phyloP scores from a whole-genome alignment of 2,888 invertebrate species.

The Halocaridina rubra region DNA sequence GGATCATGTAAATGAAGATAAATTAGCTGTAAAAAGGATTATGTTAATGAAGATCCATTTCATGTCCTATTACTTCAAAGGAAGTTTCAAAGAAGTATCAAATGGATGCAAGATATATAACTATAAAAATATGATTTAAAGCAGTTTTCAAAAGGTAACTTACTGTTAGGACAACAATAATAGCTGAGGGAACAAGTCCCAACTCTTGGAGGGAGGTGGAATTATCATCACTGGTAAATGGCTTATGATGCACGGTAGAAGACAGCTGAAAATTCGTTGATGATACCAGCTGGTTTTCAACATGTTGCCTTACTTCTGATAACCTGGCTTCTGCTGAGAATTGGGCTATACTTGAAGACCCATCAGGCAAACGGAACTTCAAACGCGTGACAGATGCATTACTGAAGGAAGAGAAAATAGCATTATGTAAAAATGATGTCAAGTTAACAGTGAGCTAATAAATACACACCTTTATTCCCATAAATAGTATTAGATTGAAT shows the following conservation, averaged over 20 bases:
- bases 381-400: conserved; percentile 71
- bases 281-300: conserved; percentile 70
- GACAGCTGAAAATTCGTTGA: conserved; percentile 43
- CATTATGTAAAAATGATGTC: too few species aligned
- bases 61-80: too few species aligned
- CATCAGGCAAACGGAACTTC: conserved; percentile 89
- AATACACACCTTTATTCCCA: too few species aligned
- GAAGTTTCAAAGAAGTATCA: too few species aligned
- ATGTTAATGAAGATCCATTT: too few species aligned
- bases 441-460: too few species aligned
- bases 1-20: too few species aligned
- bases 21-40: too few species aligned
- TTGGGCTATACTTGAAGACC: conserved; percentile 78
- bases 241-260: conserved; percentile 49
- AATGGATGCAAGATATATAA: too few species aligned
- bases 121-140: too few species aligned
- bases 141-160: not conserved
- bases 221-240: conserved; percentile 53
- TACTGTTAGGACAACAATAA: conserved; percentile 42
- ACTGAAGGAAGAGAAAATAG: not conserved
- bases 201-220: conserved; percentile 37
- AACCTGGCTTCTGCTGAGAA: conserved; percentile 79
- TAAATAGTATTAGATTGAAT: too few species aligned
- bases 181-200: conserved; percentile 61
- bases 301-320: conserved; percentile 72